Evolutionary conservation across 2,113 vertebrate genomes (phyloP).

Genomic region (Pseudonaja textilis): DNA sequence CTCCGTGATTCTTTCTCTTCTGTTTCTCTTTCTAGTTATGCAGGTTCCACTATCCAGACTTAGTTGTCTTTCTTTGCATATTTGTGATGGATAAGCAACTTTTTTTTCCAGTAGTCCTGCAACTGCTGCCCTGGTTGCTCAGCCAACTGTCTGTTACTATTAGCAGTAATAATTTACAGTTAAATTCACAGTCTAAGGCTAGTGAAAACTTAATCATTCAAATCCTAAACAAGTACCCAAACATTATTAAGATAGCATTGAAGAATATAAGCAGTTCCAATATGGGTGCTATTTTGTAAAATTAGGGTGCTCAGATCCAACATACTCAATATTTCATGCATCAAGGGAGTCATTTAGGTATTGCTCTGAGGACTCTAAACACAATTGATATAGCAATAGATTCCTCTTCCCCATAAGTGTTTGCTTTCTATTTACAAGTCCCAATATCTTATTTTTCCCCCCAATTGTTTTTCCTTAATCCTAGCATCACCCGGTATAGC

Average conservation of each 20-base stretch:
- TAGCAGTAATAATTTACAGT: not conserved
- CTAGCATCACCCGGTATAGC: not conserved
- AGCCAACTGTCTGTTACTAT: not conserved
- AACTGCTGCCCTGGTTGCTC: not conserved
- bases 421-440: too few species aligned
- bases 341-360: not conserved
- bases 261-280: not conserved
- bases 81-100: not conserved
- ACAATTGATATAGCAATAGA: not conserved
- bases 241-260: not conserved
- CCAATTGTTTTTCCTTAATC: not conserved
- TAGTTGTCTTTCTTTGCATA: not conserved
- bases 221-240: not conserved
- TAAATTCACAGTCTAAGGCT: not conserved
- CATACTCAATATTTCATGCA: not conserved
- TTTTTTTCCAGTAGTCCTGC: not conserved
- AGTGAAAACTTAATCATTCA: not conserved
- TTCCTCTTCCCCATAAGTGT: not conserved
- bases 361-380: not conserved
- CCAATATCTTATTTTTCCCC: too few species aligned
- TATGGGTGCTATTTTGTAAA: not conserved
- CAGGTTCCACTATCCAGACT: not conserved
- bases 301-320: not conserved
- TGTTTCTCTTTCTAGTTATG: not conserved
- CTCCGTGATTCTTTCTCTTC: not conserved